phyloP scores from a whole-genome alignment of 1,140 invertebrate genomes.

The Pantala flavescens region DNA sequence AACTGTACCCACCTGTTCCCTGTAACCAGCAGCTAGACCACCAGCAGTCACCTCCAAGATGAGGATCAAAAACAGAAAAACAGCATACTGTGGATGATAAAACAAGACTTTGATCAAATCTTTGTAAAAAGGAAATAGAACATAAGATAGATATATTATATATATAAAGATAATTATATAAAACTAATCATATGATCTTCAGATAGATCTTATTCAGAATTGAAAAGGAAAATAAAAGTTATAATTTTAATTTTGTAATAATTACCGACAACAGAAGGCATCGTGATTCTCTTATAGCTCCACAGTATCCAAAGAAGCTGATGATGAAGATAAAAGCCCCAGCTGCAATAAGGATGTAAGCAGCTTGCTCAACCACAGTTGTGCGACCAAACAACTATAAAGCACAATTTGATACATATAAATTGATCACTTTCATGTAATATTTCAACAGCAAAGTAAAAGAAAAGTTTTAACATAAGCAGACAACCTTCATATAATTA shows the following conservation, averaged over 20 bases:
- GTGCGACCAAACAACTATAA: constrained; percentile 46
- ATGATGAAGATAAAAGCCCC: constrained; percentile 71
- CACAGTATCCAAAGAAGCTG: constrained; percentile 77
- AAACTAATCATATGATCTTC: too few relatives aligned
- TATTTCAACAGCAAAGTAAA: too few relatives aligned
- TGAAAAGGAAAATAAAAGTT: too few relatives aligned
- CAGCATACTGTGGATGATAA: constrained; percentile 50
- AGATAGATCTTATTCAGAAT: too few relatives aligned
- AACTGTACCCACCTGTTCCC: constrained; percentile 45
- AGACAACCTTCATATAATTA: too few relatives aligned
- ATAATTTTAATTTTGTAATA: too few relatives aligned
- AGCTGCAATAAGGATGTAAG: constrained; percentile 64
- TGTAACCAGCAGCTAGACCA: constrained; percentile 57
- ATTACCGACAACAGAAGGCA: constrained; percentile 64
- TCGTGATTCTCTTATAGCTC: constrained; percentile 69
- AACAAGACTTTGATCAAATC: neutral
- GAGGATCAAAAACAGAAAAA: constrained; percentile 57
- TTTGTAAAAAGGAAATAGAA: too few relatives aligned
- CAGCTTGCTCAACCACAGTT: constrained; percentile 49
- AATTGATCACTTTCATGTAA: too few relatives aligned
- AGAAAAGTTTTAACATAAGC: too few relatives aligned
- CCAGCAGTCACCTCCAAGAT: constrained; percentile 59
- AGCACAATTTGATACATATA: constrained; percentile 21
- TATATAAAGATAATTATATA: too few relatives aligned
- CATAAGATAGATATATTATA: too few relatives aligned